phyloP scores from a whole-genome alignment of 2,113 vertebrate genomes.

The Antennarius striatus region DNA sequence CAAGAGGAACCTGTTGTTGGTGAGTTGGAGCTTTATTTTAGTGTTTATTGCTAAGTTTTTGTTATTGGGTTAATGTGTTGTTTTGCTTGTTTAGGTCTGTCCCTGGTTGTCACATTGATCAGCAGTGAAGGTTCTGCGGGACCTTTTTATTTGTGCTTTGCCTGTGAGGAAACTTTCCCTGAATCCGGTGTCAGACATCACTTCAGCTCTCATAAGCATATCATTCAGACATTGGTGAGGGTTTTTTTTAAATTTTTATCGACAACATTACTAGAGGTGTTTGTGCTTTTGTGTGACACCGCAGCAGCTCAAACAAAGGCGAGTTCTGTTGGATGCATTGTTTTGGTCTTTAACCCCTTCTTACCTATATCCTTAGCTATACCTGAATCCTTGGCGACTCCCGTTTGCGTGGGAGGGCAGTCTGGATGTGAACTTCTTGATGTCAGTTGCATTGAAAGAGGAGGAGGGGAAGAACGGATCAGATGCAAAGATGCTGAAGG shows the following conservation, averaged over 20 bases:
- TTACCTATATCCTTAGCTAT: slow-evolving; percentile 33
- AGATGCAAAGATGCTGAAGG: slow-evolving; percentile 37
- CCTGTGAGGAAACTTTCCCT: slow-evolving; percentile 46
- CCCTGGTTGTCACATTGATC: slow-evolving; percentile 48
- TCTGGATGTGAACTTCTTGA: not conserved
- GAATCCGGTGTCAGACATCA: slow-evolving; percentile 6
- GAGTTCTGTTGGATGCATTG: not conserved
- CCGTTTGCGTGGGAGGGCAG: slow-evolving; percentile 53
- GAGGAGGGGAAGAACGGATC: slow-evolving; percentile 13
- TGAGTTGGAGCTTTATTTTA: slow-evolving; percentile 20
- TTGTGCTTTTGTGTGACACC: too few species aligned
- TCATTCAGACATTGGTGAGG: slow-evolving; percentile 13
- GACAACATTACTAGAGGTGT: too few species aligned
- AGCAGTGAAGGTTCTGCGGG: not conserved
- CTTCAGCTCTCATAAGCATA: slow-evolving; percentile 45
- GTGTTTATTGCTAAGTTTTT: not conserved
- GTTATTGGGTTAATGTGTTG: not conserved
- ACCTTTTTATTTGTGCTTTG: slow-evolving; percentile 56
- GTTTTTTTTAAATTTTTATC: too few species aligned
- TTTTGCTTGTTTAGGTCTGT: slow-evolving; percentile 21
- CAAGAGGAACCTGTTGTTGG: slow-evolving; percentile 33
- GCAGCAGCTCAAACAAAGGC: not conserved
- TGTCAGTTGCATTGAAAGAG: slow-evolving; percentile 27
- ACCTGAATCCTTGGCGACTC: slow-evolving; percentile 59
- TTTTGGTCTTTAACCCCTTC: not conserved